A percentile compares a stretch with the other conserved stretches of the same genome.
Evolutionary conservation across 2,797 vertebrate species (phyloP).

Genomic region (Menidia menidia): DNA sequence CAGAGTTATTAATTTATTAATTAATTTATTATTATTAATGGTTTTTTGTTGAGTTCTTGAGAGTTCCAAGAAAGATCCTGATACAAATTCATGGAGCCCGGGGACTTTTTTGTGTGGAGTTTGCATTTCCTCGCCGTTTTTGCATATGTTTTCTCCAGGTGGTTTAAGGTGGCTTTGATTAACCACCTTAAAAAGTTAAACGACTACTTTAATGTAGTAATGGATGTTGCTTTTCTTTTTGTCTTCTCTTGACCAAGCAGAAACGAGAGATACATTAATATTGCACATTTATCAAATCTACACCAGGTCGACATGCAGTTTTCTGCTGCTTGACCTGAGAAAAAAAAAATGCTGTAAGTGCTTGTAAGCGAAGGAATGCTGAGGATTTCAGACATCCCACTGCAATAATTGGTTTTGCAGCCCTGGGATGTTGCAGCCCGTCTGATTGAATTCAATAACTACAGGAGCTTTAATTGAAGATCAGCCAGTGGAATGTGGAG

Average conservation of each 20-base stretch:
- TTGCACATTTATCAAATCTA: not conserved
- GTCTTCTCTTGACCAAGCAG: not conserved
- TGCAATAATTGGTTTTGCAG: constrained; percentile 6
- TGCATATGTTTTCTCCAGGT: too few species aligned
- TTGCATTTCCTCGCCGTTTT: too few species aligned
- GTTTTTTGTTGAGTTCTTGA: too few species aligned
- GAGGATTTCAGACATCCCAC: constrained; percentile 22
- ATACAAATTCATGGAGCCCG: too few species aligned
- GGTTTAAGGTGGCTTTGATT: too few species aligned
- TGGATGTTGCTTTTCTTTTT: not conserved
- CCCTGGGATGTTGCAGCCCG: not conserved
- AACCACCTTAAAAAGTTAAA: too few species aligned
- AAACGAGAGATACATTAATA: not conserved
- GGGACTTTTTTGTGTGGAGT: too few species aligned
- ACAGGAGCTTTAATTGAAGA: not conserved
- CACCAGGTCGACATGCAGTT: not conserved
- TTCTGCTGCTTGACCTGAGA: constrained; percentile 10
- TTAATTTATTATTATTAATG: too few species aligned
- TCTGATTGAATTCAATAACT: not conserved
- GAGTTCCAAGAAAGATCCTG: too few species aligned
- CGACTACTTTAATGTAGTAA: too few species aligned
- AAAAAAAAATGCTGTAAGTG: not conserved
- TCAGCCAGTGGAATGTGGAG: not conserved
- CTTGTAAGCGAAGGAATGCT: not conserved
- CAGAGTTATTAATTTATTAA: too few species aligned